Conservation (phyloP, 2,113 vertebrate species). For the Uropsilus gracilis region DNA sequence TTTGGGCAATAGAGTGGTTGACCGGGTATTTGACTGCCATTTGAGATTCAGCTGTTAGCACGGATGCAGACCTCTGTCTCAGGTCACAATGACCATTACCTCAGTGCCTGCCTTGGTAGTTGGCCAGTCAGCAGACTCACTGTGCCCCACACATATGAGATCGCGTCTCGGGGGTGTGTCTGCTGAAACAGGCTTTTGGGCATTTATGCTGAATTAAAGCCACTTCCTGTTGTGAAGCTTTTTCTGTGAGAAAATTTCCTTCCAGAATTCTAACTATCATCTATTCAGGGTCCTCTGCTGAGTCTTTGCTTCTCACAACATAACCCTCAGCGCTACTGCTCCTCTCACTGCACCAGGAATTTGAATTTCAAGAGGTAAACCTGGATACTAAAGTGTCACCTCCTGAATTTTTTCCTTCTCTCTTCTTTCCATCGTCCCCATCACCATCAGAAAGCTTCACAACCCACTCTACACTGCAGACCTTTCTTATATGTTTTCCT, state of each 20-base stretch:
- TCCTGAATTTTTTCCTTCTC: background rate
- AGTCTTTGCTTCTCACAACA: background rate
- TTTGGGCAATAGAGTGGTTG: background rate
- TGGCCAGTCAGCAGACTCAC: background rate
- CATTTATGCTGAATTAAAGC: background rate
- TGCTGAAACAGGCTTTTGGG: background rate
- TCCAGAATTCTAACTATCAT: background rate
- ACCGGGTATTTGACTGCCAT: background rate
- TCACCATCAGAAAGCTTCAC: background rate
- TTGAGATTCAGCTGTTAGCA: background rate
- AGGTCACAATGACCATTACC: background rate
- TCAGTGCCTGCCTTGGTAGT: background rate
- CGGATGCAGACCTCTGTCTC: background rate
- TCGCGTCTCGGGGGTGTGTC: background rate
- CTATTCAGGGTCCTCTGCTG: background rate
- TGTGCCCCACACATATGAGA: background rate
- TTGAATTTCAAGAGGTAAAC: background rate
- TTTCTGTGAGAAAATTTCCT: background rate
- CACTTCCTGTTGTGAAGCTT: background rate
- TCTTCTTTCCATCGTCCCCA: background rate
- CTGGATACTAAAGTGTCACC: background rate
- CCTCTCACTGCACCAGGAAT: too few relatives aligned
- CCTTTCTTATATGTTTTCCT: background rate
- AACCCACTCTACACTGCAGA: background rate
- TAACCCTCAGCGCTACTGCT: background rate